Percentiles rank a stretch among this genome's conserved stretches.
Evolutionary conservation across 1,140 invertebrate species (phyloP).

Genomic region (Cheumatopsyche charites): DNA sequence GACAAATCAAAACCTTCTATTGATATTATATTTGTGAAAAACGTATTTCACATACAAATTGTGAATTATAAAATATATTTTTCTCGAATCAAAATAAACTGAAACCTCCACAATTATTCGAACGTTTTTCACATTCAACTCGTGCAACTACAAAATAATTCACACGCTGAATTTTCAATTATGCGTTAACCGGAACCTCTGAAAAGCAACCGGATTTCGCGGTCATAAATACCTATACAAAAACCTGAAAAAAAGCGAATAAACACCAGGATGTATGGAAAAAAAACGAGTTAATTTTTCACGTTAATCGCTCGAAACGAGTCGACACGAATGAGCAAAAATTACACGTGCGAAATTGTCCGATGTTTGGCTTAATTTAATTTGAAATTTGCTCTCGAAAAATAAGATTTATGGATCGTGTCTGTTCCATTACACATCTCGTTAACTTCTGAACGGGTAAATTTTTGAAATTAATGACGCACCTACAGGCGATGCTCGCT

Average conservation of each 20-base stretch:
- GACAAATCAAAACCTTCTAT: too few relatives aligned
- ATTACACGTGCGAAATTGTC: not conserved
- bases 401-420: slow-evolving; percentile 24
- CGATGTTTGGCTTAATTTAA: slow-evolving; percentile 4
- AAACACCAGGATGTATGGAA: not conserved
- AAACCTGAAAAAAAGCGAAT: too few relatives aligned
- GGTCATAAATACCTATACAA: not conserved
- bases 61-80: too few relatives aligned
- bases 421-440: slow-evolving; percentile 27
- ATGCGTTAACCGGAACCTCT: not conserved
- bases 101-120: too few relatives aligned
- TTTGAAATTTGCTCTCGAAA: slow-evolving; percentile 3
- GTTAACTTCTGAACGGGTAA: slow-evolving; percentile 18
- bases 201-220: not conserved
- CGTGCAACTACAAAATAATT: too few relatives aligned
- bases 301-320: not conserved
- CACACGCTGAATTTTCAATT: too few relatives aligned
- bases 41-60: too few relatives aligned
- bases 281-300: too few relatives aligned
- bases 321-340: not conserved
- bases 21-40: too few relatives aligned
- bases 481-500: not conserved
- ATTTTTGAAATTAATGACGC: slow-evolving; percentile 24
- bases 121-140: too few relatives aligned
- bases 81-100: too few relatives aligned